Evolutionary conservation across 2,113 vertebrate species (phyloP).

Genomic region (Oncorhynchus masou): DNA sequence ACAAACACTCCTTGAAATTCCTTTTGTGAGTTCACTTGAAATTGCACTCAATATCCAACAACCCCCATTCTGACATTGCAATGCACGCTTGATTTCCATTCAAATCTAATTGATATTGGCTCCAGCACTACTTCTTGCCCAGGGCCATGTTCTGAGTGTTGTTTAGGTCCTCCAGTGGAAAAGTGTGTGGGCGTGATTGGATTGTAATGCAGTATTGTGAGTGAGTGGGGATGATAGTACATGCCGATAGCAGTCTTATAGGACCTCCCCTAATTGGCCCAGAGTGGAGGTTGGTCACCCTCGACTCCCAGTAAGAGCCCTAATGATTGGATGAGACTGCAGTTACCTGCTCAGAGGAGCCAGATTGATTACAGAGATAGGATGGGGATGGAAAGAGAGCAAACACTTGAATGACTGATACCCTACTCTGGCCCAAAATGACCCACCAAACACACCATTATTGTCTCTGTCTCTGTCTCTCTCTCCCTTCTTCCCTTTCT

Average conservation of each 20-base stretch:
- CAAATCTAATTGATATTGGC: neutral
- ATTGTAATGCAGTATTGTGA: neutral
- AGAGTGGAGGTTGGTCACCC: neutral
- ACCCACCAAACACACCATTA: neutral
- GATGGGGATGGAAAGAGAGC: neutral
- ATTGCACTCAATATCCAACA: neutral
- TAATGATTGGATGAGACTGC: neutral
- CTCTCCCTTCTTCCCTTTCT: neutral
- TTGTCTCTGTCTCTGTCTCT: neutral
- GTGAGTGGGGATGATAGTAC: neutral
- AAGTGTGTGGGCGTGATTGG: slow-evolving; percentile 1
- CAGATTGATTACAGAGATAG: neutral
- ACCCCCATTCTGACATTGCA: neutral
- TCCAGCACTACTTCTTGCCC: neutral
- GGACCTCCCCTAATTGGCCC: neutral
- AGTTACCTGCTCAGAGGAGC: neutral
- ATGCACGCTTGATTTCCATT: neutral
- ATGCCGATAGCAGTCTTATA: neutral
- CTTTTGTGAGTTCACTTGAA: neutral
- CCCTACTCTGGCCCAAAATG: neutral
- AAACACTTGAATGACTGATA: neutral
- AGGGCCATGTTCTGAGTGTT: neutral
- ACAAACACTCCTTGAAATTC: neutral
- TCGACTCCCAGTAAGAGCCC: neutral
- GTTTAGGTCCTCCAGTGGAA: neutral